Evolutionary conservation across 92 coral and sea anemone genomes (phyloP), one percentile per base, ranked within the genome.

Genomic region (Siderastrea siderea): DNA sequence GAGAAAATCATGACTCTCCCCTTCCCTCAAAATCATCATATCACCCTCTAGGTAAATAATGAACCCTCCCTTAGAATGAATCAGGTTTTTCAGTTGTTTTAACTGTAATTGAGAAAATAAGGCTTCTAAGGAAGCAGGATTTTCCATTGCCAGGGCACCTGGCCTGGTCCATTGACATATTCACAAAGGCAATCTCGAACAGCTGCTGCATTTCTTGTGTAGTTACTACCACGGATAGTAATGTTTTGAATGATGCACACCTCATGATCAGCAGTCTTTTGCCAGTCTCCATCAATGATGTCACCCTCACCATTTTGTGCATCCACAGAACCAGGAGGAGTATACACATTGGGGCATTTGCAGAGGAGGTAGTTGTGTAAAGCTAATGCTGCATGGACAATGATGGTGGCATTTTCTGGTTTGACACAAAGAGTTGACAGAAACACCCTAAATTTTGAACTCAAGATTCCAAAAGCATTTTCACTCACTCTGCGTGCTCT

Each of bases 381-480:
- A 15, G 91, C 91, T 70, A 90, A 70, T 5, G 87, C 47, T 53
- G 95, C 93, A 74, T 84, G 93, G 14, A 94, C 91, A 7, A 91
- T 73, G 38, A 60, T 79, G 2, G 78, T 77, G 2, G 83, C 90
- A 79, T 80, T 90, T 48, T 92, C 88, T 8, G 95, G 95, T 62
- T 82, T 92, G 44, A 87, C 52, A 70, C 85, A 82, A 38, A 94
- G 78, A 7, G 95, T 89, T 57, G 92, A 65, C 49, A 70, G 87
- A 83, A 89, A 89, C 47, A 91, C 38, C 55, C 94, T 85, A 61
- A 82, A 92, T 44, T 88, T 47, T 11, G 81, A 74, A n/a, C 74
- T 57, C 38, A 26, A 45, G 67, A 91, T 84, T 1, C 93, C 95
- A 84, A 93, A 93, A 3, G 84, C 88, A 90, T 93, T 93, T 78